Percentiles rank a stretch among this genome's conserved stretches.
Evolutionary conservation across 2,797 vertebrate species (phyloP).

Genomic region (Channallabes apus): DNA sequence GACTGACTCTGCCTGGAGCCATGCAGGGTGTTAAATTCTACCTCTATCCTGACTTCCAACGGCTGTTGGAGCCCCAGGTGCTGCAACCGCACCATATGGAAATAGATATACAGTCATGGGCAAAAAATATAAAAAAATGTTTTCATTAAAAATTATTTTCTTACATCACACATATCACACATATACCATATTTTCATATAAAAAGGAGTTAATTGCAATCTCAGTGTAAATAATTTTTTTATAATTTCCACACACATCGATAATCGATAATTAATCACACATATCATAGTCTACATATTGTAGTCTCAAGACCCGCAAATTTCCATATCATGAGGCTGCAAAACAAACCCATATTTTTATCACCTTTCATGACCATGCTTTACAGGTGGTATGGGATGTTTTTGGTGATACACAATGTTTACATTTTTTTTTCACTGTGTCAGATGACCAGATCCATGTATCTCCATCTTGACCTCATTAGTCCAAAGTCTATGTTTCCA

Average conservation of each 20-base stretch:
- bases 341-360: background rate
- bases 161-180: too few species aligned
- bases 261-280: too few species aligned
- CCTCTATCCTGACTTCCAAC: conserved; percentile 69
- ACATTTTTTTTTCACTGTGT: too few species aligned
- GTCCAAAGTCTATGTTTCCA: background rate
- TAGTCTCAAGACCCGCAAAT: background rate
- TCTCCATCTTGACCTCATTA: too few species aligned
- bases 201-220: background rate
- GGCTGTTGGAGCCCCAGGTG: conserved; percentile 73
- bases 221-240: too few species aligned
- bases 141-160: too few species aligned
- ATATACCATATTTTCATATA: background rate
- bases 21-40: conserved; percentile 70
- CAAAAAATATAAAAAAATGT: background rate
- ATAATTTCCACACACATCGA: too few species aligned
- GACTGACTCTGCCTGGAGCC: conserved; percentile 76
- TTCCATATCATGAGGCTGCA: background rate
- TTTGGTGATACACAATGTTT: too few species aligned
- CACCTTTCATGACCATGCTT: background rate
- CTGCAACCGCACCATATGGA: background rate
- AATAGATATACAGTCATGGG: background rate
- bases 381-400: too few species aligned
- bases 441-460: too few species aligned
- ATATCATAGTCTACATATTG: too few species aligned